Evolutionary conservation across 1,140 invertebrate species (phyloP).

Genomic region (Holcopasites calliopsidis): DNA sequence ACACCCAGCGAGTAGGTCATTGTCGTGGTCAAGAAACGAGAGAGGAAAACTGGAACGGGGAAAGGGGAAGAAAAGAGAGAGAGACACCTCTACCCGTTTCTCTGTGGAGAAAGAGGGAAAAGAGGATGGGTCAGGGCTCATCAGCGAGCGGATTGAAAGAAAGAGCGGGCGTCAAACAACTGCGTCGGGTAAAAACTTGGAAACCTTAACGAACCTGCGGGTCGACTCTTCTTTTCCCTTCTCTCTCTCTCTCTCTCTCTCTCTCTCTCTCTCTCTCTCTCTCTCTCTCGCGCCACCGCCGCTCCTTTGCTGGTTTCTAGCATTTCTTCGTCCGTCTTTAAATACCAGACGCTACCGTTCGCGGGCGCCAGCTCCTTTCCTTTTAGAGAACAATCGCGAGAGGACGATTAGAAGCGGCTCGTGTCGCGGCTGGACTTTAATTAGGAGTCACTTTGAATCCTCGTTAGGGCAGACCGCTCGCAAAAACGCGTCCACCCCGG

Average conservation of each 20-base stretch:
- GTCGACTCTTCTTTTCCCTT: conserved; percentile 39
- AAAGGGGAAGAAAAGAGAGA: not conserved
- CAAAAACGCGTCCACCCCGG: conserved; percentile 55
- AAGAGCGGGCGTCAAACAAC: conserved; percentile 53
- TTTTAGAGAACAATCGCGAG: conserved; percentile 32
- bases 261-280: not conserved
- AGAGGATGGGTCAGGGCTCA: conserved; percentile 32
- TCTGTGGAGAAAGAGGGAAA: not conserved
- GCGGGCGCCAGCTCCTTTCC: conserved; percentile 28
- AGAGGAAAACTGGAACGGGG: not conserved
- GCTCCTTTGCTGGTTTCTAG: no score
- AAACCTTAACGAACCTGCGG: conserved; percentile 63
- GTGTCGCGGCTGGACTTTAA: conserved; percentile 68
- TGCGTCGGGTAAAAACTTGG: conserved; percentile 53
- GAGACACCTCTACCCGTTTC: not conserved
- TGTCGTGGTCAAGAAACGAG: not conserved
- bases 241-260: not conserved
- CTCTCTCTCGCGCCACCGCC: not conserved
- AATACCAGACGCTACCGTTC: conserved; percentile 9
- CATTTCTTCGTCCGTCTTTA: conserved; percentile 7
- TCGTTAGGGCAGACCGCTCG: conserved; percentile 71
- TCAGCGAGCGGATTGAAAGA: conserved; percentile 41
- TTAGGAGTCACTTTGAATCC: conserved; percentile 72
- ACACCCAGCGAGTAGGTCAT: not conserved
- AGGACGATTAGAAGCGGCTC: conserved; percentile 46